Conservation (phyloP, 2,888 invertebrate species). For the Brenthis hecate region DNA sequence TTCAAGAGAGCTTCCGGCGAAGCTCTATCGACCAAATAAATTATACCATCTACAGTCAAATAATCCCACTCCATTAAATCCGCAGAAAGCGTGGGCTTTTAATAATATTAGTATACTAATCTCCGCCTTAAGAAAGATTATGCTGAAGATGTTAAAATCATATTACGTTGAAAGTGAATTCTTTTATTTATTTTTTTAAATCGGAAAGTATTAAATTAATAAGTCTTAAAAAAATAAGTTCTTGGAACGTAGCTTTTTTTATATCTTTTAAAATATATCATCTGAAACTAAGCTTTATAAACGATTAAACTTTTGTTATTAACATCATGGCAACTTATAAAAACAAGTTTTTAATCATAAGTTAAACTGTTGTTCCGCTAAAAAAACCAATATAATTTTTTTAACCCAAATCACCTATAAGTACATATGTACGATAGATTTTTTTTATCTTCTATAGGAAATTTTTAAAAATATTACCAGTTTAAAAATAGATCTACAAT, state of each 20-base stretch:
- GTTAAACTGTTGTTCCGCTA: no score
- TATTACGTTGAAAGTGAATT: constrained; percentile 7
- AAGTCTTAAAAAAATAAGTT: no score
- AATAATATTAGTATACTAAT: constrained; percentile 72
- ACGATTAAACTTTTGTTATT: no score
- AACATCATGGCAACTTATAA: no score
- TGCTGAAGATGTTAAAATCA: constrained; percentile 8
- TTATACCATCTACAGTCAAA: constrained; percentile 63
- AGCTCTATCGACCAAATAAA: constrained; percentile 60
- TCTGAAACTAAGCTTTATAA: no score
- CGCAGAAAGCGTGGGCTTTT: constrained; percentile 67
- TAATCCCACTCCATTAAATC: constrained; percentile 74
- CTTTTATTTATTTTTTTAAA: not conserved
- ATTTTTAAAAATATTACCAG: not conserved
- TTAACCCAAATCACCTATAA: no score
- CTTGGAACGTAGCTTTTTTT: no score
- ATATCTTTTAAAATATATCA: no score
- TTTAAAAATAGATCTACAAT: not conserved
- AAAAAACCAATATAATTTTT: no score
- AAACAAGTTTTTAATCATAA: no score
- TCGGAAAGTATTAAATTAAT: not conserved
- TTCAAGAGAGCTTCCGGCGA: constrained; percentile 53
- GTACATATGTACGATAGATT: no score
- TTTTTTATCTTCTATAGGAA: no score
- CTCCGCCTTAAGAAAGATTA: constrained; percentile 42